Percentiles rank a stretch among this genome's conserved stretches.
These are phyloP conservation scores for Odontocolon sp. DNA, from an alignment of 2,888 invertebrate genomes.

Conservation along the genomic window DNA sequence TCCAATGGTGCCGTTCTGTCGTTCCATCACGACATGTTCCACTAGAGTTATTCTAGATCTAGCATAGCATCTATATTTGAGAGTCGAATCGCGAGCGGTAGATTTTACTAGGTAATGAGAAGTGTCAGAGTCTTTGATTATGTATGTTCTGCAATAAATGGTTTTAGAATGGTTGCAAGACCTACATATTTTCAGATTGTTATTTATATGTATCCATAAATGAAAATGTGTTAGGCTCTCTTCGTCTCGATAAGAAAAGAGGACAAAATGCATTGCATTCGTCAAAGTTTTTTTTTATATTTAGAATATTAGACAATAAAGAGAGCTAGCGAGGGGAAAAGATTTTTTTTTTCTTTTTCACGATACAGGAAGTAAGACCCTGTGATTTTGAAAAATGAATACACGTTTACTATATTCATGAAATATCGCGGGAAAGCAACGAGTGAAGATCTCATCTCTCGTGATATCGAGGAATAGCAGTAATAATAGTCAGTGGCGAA, in stretches of 20 bases:
- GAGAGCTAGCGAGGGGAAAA: no score
- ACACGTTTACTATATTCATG: not conserved
- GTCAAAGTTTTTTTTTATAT: no score
- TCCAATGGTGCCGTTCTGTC: not conserved
- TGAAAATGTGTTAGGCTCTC: no score
- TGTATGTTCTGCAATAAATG: not conserved
- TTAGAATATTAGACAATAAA: not conserved
- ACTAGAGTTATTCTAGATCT: no score
- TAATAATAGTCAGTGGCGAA: constrained; percentile 52
- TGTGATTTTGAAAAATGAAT: constrained; percentile 1
- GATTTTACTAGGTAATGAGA: constrained; percentile 18
- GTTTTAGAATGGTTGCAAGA: not conserved
- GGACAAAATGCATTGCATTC: no score
- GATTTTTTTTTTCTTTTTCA: not conserved
- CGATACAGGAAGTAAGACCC: not conserved
- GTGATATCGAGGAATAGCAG: constrained; percentile 42
- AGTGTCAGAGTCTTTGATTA: constrained; percentile 8
- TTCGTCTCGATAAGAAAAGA: no score
- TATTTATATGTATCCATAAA: not conserved
- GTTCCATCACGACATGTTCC: constrained; percentile 8
- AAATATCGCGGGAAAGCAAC: constrained; percentile 11
- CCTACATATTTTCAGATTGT: not conserved
- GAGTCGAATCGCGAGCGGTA: not conserved
- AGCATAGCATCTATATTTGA: constrained; percentile 21
- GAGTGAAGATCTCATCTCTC: constrained; percentile 30